A percentile compares a stretch with the other conserved stretches of the same genome.
Conservation (phyloP, 2,888 invertebrate species). For the Ichneumoninae sp. region DNA sequence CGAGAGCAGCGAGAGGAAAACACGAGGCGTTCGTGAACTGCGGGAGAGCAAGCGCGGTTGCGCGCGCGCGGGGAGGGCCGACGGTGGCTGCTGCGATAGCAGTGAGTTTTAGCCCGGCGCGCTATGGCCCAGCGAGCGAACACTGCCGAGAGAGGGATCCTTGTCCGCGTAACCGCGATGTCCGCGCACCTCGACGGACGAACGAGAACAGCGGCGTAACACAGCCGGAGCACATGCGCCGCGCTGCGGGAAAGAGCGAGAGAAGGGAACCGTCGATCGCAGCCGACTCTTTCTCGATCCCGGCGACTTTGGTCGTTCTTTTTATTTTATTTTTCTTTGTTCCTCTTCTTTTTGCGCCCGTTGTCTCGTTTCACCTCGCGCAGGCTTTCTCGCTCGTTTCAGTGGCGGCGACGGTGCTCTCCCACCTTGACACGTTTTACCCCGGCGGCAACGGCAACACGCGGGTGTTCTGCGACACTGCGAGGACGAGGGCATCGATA, state of each 20-base stretch:
- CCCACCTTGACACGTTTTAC: conserved; percentile 79
- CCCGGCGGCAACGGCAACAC: conserved; percentile 60
- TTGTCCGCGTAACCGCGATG: conserved; percentile 63
- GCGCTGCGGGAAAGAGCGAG: conserved; percentile 30
- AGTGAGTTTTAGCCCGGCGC: conserved; percentile 29
- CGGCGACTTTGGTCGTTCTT: conserved; percentile 27
- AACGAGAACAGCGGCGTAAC: conserved; percentile 61
- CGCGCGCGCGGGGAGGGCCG: neutral
- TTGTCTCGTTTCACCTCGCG: conserved; percentile 41
- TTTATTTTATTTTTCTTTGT: conserved; percentile 6
- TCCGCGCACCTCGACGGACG: conserved; percentile 65
- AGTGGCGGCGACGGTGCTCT: conserved; percentile 67
- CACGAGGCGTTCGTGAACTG: conserved; percentile 17
- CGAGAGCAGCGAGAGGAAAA: conserved; percentile 19
- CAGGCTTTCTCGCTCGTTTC: conserved; percentile 43
- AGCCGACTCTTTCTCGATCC: conserved; percentile 51
- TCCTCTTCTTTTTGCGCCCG: conserved; percentile 36
- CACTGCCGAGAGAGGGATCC: conserved; percentile 46
- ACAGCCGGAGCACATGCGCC: conserved; percentile 24
- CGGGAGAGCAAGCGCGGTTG: conserved; percentile 7
- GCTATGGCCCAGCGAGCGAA: conserved; percentile 40
- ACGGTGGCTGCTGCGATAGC: conserved; percentile 3
- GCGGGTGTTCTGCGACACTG: conserved; percentile 26
- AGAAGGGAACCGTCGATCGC: neutral
- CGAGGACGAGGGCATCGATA: conserved; percentile 42